Evolutionary conservation across 2,888 invertebrate species (phyloP).

Genomic region (Torymus auratus): DNA sequence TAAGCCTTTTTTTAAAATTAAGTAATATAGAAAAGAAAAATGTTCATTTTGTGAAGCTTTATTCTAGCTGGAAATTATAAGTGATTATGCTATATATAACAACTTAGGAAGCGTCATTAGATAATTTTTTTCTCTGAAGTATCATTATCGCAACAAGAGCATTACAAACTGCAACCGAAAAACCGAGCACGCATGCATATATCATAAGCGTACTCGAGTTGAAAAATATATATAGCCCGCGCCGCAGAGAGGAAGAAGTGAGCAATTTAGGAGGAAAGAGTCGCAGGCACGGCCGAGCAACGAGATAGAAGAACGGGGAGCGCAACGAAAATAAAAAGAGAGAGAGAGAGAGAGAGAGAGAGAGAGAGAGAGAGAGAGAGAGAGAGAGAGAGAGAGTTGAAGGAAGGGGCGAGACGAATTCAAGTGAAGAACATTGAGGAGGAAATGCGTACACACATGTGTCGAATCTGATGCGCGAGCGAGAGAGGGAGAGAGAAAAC

Average conservation of each 20-base stretch:
- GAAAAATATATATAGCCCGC: neutral
- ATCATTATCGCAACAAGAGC: no score
- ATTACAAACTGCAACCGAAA: no score
- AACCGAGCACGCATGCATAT: no score
- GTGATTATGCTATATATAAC: no score
- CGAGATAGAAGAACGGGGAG: conserved; percentile 19
- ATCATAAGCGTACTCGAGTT: no score
- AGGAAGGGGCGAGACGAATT: conserved; percentile 54
- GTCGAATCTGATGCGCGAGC: neutral
- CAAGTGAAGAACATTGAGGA: conserved; percentile 30
- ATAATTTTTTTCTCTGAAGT: no score
- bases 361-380: conserved; percentile 57
- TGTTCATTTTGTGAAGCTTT: no score
- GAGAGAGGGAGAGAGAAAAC: neutral
- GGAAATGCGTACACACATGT: conserved; percentile 51
- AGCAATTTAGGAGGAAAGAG: conserved; percentile 26
- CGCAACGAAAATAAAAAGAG: conserved; percentile 57
- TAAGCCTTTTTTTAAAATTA: neutral
- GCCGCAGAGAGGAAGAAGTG: neutral
- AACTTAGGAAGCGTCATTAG: no score
- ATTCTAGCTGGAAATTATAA: no score
- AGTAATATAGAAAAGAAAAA: no score
- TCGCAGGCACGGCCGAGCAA: no score
- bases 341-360: conserved; percentile 58
- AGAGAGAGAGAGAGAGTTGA: conserved; percentile 56